Base-by-base conservation (phyloP, 1,140 invertebrate species). In the Zaprionus kolodkinae region DNA sequence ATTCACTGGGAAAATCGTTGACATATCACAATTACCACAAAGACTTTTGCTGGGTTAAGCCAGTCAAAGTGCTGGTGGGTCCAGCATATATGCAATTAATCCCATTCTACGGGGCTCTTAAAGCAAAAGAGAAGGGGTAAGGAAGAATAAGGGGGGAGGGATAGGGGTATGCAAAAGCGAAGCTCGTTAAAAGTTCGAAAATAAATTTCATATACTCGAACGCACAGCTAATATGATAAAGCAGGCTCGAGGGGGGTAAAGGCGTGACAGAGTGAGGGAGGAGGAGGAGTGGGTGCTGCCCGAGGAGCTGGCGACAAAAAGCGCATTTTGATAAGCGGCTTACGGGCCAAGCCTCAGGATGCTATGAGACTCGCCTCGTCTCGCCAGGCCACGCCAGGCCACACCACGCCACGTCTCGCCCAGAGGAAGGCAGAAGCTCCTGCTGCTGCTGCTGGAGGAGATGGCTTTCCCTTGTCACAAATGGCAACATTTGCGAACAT, bases 171-270 rank as follows among this genome's bases (percentile, higher is more conserved):
- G 76, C 40, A 55, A 56, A 65, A 62, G 11, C 67, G 73, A 76
- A 72, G 78, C 81, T 87, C 79, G 73, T 83, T 88, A 83, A 87
- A 88, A 87, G 77, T 88, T 87, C 52, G 56, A 67, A 83, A 80
- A 87, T 83, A 88, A 72, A 87, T 83, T 83, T 88, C 61, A 80
- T 80, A 45, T 71, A 83, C 84, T 88, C 79, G 76, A 87, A 80
- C 66, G 79, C 79, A 69, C 84, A 69, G 79, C 77, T 80, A 72
- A 83, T 83, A 61, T 82, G 83, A 79, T 87, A 15, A 62, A 70
- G 50, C 21, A 36, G 35, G 36, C 17, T n/a, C 40, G 40, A 45
- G n/a, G n/a, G 40, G n/a, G n/a, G 40, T 21, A 21, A 21, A 21
- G 21, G 21, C 21, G 1, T 21, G 40, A 15, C 15, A 61, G 21